Conservation (phyloP, 1,140 invertebrate species). For the Papilio helenus region DNA sequence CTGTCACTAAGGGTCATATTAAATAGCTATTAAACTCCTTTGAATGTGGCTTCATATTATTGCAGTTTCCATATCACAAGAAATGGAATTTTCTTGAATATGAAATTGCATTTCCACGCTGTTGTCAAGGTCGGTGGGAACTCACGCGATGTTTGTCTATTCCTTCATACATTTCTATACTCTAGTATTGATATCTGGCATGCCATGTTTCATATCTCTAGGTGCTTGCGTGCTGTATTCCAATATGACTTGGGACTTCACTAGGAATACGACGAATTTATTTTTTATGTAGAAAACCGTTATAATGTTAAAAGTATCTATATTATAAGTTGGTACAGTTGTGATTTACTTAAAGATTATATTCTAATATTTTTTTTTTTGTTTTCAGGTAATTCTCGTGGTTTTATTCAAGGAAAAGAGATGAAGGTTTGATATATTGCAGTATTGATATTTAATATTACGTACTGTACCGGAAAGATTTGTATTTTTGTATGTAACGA, state of each 20-base stretch:
- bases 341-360: not conserved
- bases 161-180: not conserved
- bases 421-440: not conserved
- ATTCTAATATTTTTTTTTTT: conserved; percentile 44
- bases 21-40: not conserved
- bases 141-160: not conserved
- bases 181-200: not conserved
- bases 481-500: no score
- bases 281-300: not conserved
- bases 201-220: not conserved
- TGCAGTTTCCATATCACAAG: not conserved
- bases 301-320: not conserved
- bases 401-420: not conserved
- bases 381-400: conserved; percentile 49
- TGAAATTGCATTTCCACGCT: not conserved
- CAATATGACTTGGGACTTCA: not conserved
- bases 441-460: not conserved
- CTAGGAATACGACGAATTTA: not conserved
- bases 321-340: not conserved
- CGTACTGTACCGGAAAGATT: not conserved
- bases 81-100: not conserved
- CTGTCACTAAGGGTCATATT: not conserved
- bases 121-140: not conserved
- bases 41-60: not conserved
- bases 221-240: conserved; percentile 5